Conservation (phyloP, 2,888 invertebrate species). For the Heliconius cydno region DNA sequence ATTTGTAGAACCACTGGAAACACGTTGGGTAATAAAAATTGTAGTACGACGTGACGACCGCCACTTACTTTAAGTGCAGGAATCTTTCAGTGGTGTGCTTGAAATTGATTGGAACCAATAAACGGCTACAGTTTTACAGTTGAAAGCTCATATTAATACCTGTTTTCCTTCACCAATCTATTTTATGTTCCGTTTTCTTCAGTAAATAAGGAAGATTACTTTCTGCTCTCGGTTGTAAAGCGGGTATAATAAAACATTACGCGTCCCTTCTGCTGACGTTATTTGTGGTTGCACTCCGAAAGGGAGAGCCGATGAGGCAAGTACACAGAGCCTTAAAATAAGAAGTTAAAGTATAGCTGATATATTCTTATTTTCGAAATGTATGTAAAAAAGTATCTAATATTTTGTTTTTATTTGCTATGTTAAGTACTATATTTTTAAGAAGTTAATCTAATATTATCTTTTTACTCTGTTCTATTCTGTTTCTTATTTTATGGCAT, state of each 20-base stretch:
- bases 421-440: too few relatives aligned
- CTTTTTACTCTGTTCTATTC: too few relatives aligned
- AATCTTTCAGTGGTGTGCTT: conserved; percentile 19
- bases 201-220: conserved; percentile 75
- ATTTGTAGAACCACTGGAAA: not conserved
- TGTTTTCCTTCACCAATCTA: conserved; percentile 60
- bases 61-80: conserved; percentile 27
- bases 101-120: conserved; percentile 26
- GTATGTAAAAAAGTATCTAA: too few relatives aligned
- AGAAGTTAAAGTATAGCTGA: not conserved
- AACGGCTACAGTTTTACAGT: conserved; percentile 29
- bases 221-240: conserved; percentile 75
- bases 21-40: conserved; percentile 15
- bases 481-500: too few relatives aligned
- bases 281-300: conserved; percentile 74
- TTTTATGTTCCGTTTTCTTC: conserved; percentile 64
- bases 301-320: conserved; percentile 63
- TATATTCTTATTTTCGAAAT: not conserved
- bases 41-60: conserved; percentile 26
- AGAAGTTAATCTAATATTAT: too few relatives aligned
- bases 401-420: too few relatives aligned
- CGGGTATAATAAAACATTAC: conserved; percentile 76
- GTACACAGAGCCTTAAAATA: conserved; percentile 48
- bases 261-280: conserved; percentile 65
- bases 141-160: conserved; percentile 44